A percentile compares a stretch with the other conserved stretches of the same genome.
Conservation (phyloP, 2,113 vertebrate species). For the Corynorhinus townsendii region DNA sequence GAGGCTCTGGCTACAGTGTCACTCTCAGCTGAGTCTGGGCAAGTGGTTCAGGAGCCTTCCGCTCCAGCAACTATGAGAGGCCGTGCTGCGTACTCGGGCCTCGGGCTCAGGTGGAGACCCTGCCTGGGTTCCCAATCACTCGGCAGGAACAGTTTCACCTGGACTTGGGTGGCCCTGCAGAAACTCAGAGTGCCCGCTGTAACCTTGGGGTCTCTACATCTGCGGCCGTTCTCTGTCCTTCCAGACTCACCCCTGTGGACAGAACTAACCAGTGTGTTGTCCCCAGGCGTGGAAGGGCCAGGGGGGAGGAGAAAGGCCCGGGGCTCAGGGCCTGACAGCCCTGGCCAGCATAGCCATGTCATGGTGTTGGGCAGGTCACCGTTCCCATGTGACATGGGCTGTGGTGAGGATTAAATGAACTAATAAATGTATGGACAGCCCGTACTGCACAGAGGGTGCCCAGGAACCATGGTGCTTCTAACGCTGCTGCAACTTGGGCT, state of each 20-base stretch:
- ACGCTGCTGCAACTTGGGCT: background rate
- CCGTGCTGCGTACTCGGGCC: rapidly evolving
- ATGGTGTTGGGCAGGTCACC: background rate
- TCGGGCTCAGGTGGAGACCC: rapidly evolving
- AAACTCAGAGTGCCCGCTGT: background rate
- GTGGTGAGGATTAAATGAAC: background rate
- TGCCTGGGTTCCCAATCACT: rapidly evolving
- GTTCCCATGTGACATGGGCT: background rate
- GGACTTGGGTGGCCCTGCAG: background rate
- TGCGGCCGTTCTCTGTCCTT: background rate
- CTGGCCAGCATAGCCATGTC: background rate
- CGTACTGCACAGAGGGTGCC: background rate
- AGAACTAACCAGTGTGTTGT: too few species aligned
- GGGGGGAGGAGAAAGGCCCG: background rate
- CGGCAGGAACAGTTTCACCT: background rate
- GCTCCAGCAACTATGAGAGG: rapidly evolving
- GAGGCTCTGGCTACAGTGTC: rapidly evolving
- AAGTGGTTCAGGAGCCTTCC: rapidly evolving
- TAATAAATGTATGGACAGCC: background rate
- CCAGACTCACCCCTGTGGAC: background rate
- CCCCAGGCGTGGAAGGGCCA: too few species aligned
- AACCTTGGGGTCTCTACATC: background rate
- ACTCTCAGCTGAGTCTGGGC: too few species aligned
- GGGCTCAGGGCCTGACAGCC: background rate
- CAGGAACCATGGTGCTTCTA: too few species aligned